These are phyloP conservation scores for Phrixothrix hirtus DNA, from an alignment of 2,888 invertebrate genomes.

Conservation along the genomic window DNA sequence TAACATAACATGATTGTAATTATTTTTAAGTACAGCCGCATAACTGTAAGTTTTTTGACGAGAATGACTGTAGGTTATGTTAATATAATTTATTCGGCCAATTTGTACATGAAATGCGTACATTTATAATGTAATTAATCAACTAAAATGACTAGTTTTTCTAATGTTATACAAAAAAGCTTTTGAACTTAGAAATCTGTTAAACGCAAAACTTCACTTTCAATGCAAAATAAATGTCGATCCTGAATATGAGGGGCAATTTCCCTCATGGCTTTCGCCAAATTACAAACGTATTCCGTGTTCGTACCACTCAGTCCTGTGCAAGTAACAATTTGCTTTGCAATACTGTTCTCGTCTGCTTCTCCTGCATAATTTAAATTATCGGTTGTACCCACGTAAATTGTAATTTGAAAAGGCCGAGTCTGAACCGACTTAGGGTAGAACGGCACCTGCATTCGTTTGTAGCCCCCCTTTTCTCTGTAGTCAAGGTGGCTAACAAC, in stretches of 20 bases:
- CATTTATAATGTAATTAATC: too few species aligned
- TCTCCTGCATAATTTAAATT: constrained; percentile 73
- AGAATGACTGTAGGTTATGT: too few species aligned
- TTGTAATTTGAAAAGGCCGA: constrained; percentile 68
- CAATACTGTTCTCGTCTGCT: constrained; percentile 77
- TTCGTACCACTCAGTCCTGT: constrained; percentile 88
- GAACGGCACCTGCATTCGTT: constrained; percentile 71
- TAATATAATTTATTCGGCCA: too few species aligned
- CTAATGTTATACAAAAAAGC: too few species aligned
- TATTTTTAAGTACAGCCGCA: too few species aligned
- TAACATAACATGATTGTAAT: too few species aligned
- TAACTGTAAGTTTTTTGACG: too few species aligned
- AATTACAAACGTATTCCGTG: constrained; percentile 85
- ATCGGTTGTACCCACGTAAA: constrained; percentile 80
- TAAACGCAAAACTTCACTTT: constrained; percentile 63
- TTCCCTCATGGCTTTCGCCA: constrained; percentile 76
- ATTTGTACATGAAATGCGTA: too few species aligned
- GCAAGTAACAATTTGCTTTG: constrained; percentile 72
- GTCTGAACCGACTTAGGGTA: constrained; percentile 61
- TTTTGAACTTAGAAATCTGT: too few species aligned
- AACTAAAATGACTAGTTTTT: too few species aligned
- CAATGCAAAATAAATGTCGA: constrained; percentile 75
- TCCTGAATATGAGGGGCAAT: constrained; percentile 75
- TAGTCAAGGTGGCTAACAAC: constrained; percentile 84
- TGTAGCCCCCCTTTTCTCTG: constrained; percentile 92